Evolutionary conservation across 2,113 vertebrate genomes (phyloP).

Genomic region (Setophaga coronata): DNA sequence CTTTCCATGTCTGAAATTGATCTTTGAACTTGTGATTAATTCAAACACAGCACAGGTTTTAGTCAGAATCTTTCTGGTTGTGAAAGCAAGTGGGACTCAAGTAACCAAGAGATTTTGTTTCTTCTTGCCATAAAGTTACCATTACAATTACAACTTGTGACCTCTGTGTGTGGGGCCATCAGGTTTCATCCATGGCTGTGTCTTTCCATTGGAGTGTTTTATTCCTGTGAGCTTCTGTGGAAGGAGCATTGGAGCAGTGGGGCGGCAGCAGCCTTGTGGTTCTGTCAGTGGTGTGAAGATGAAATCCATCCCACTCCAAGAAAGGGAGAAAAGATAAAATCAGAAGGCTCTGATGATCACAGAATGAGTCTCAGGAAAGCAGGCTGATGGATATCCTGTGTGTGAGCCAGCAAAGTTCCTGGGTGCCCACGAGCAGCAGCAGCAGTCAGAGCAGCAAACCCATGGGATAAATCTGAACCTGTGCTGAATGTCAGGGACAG

Average conservation of each 20-base stretch:
- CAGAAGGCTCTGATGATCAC: neutral
- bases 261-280: neutral
- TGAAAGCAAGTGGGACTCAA: neutral
- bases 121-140: neutral
- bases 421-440: too few species aligned
- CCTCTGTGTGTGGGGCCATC: accelerated
- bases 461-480: neutral
- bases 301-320: neutral
- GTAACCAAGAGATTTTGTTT: neutral
- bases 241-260: neutral
- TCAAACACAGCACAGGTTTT: neutral
- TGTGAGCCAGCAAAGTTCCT: neutral
- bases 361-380: neutral
- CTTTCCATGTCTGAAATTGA: neutral
- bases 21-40: neutral
- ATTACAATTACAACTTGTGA: accelerated
- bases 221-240: neutral
- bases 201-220: neutral
- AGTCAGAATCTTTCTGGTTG: neutral
- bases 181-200: neutral
- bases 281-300: neutral
- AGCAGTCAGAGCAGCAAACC: neutral
- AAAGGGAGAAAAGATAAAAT: neutral
- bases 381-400: accelerated
- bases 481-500: neutral